Evolutionary conservation across 2,113 vertebrate species (phyloP), one percentile per base, ranked within the genome.

Genomic region (Hypocryptadius cinnamomeus): DNA sequence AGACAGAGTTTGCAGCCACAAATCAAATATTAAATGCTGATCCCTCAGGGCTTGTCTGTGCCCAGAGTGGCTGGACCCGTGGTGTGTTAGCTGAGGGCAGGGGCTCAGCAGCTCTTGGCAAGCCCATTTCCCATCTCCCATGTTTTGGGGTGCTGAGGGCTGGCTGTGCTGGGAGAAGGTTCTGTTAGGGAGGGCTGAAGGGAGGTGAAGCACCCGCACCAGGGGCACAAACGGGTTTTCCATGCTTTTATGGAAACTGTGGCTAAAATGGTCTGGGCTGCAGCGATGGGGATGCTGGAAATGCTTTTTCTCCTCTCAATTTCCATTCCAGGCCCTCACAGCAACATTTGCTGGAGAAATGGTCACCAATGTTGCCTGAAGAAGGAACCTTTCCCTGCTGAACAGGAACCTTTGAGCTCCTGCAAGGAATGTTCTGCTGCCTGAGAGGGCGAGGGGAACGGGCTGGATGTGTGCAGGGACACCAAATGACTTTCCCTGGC

Each of bases 361-460:
- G 30, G 10, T 44, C 68, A 74, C 24, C 45, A 42, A 0, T 13
- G 11, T 4, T 31, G 9, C 37, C 6, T 45, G 44, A 51, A 50
- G 45, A 42, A 64, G 18, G 37, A 4, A 0, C 17, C 16, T 68
- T 71, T 48, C 19, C 31, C 79, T n/a, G 20, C 10, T 31, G 20
- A 30, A 31, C 3, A 48, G 31, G 72, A 25, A 40, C 7, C 33
- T 59, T 20, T 24, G 54, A 56, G 70, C 40, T 72, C 73, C 69
- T 15, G 2, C 23, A 42, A 16, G 78, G 72, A 61, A 10, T 0
- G 1, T 18, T 27, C 4, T 51, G 65, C 3, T 13, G 47, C 63
- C 53, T 35, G 54, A 2, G 39, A 15, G 2, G 28, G 24, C 1
- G 13, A 71, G 42, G 68, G 48, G 10, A 28, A 25, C 0, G 13